Conservation (phyloP, 2,888 invertebrate species). For the Nysson spinosus region DNA sequence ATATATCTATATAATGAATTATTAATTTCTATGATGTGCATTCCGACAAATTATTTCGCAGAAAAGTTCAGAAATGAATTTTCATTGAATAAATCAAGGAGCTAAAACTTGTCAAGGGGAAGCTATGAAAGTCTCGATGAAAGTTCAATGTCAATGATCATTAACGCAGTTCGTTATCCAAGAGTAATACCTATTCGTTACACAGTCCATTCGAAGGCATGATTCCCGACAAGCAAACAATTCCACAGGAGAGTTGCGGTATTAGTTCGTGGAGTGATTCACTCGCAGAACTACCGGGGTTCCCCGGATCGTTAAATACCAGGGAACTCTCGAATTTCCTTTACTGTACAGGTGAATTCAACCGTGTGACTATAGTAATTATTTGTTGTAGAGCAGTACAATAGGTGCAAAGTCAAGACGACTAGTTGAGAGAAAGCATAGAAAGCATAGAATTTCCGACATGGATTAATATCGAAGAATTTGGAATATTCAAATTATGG, state of each 20-base stretch:
- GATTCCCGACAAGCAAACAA: conserved; percentile 17
- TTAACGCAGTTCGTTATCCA: conserved; percentile 7
- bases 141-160: conserved; percentile 8
- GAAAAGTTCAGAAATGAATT: too few relatives aligned
- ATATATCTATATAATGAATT: too few relatives aligned
- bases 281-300: conserved; percentile 24
- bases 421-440: too few relatives aligned
- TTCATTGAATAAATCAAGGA: too few relatives aligned
- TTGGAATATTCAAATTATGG: too few relatives aligned
- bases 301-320: conserved; percentile 27
- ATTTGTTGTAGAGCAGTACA: too few relatives aligned
- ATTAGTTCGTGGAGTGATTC: conserved; percentile 26
- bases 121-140: neutral
- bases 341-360: neutral
- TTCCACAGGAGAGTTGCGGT: conserved; percentile 12
- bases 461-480: too few relatives aligned
- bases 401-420: too few relatives aligned
- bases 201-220: conserved; percentile 18
- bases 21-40: too few relatives aligned
- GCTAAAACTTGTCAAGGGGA: too few relatives aligned
- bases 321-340: conserved; percentile 5
- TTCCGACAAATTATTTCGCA: too few relatives aligned
- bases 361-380: neutral
- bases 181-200: conserved; percentile 25
- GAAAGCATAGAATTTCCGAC: too few relatives aligned